A percentile compares a stretch with the other conserved stretches of the same genome.
These are phyloP conservation scores for Petrocephalus schoutedeni DNA, from an alignment of 2,797 vertebrate genomes.

Conservation along the genomic window DNA sequence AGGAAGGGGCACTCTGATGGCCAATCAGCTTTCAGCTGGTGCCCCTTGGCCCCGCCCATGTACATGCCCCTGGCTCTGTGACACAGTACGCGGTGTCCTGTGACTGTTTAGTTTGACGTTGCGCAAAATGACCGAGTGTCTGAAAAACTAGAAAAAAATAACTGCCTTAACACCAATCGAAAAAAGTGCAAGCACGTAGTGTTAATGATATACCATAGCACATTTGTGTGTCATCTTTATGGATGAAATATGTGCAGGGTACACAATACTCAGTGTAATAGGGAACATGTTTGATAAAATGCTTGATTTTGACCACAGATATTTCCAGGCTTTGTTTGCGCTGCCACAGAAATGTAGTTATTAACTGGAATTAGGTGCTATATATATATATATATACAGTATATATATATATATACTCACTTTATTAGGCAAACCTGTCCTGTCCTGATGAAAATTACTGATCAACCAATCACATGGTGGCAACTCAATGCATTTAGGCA, in stretches of 20 bases:
- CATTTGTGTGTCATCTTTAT: conserved; percentile 34
- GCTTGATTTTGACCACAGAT: background rate
- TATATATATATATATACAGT: background rate
- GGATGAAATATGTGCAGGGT: conserved; percentile 13
- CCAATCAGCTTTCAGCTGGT: background rate
- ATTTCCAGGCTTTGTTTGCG: no score
- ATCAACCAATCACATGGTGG: no score
- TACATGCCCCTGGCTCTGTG: background rate
- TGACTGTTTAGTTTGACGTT: background rate
- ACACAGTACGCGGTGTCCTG: background rate
- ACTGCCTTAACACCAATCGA: background rate
- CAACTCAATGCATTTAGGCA: no score
- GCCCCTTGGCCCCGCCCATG: background rate
- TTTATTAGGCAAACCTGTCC: no score
- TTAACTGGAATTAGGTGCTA: background rate
- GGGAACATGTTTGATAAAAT: background rate
- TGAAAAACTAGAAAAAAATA: background rate
- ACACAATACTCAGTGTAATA: background rate
- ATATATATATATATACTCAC: background rate
- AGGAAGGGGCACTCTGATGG: background rate
- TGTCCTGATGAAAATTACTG: no score
- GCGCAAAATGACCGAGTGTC: background rate
- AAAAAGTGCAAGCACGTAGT: background rate
- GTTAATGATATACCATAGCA: conserved; percentile 18
- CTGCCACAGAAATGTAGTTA: background rate